Evolutionary conservation across 2,797 vertebrate genomes (phyloP).

Genomic region (Halcyon badia): DNA sequence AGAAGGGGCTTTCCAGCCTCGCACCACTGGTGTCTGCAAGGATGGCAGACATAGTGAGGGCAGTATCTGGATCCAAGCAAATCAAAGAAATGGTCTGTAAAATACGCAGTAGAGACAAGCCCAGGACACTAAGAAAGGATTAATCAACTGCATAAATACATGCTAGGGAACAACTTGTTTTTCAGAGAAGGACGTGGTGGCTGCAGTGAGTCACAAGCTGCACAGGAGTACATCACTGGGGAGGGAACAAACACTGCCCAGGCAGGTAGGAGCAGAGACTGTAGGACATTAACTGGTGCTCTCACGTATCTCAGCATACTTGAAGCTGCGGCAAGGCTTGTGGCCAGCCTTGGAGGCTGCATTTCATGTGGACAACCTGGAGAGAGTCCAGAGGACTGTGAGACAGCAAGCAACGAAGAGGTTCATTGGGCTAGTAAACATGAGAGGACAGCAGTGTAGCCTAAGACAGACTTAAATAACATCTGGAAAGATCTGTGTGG

Average conservation of each 20-base stretch:
- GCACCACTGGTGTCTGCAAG: accelerated
- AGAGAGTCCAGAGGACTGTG: neutral
- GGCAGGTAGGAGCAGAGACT: neutral
- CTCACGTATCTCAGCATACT: neutral
- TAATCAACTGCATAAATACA: neutral
- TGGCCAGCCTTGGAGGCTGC: neutral
- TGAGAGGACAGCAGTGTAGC: neutral
- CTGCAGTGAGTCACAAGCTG: neutral
- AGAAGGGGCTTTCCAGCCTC: neutral
- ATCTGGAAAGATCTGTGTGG: neutral
- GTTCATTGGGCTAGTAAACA: neutral
- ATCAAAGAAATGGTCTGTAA: neutral
- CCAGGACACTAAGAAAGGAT: neutral
- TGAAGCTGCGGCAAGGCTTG: neutral
- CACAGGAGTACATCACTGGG: neutral
- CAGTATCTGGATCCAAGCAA: accelerated
- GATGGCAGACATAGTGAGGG: accelerated
- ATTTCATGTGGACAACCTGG: neutral
- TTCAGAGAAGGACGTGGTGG: neutral
- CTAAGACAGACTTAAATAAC: neutral
- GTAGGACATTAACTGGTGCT: neutral
- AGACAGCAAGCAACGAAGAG: neutral
- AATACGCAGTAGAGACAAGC: neutral
- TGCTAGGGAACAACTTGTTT: neutral
- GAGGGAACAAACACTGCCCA: neutral